Conservation (phyloP, 2,797 vertebrate species). For the Uromys caudimaculatus region DNA sequence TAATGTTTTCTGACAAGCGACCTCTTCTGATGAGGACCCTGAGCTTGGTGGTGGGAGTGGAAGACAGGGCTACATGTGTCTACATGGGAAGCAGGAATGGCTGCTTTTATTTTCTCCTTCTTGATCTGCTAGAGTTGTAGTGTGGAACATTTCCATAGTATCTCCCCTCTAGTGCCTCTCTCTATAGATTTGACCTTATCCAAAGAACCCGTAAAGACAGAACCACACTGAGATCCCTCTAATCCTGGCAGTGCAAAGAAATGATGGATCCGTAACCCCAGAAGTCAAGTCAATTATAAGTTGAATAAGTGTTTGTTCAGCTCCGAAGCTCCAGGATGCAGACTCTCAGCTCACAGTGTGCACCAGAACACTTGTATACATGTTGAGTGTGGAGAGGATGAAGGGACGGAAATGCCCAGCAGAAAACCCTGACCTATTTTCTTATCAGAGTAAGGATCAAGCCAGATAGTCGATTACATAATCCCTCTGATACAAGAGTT, state of each 20-base stretch:
- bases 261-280: not conserved
- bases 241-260: not conserved
- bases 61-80: not conserved
- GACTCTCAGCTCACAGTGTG: not conserved
- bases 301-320: slow-evolving; percentile 12
- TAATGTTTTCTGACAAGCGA: slow-evolving; percentile 1
- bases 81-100: not conserved
- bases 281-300: not conserved
- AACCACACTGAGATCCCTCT: not conserved
- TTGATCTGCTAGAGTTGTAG: not conserved
- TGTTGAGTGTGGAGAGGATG: not conserved
- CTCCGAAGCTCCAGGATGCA: not conserved
- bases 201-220: not conserved
- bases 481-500: slow-evolving; percentile 54
- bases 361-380: not conserved
- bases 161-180: not conserved
- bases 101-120: not conserved
- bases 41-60: not conserved
- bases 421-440: slow-evolving; percentile 5
- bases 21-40: slow-evolving; percentile 8
- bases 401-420: not conserved
- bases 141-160: not conserved
- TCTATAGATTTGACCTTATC: not conserved
- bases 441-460: slow-evolving; percentile 24
- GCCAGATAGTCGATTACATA: slow-evolving; percentile 51